Evolutionary conservation across 1,140 invertebrate species (phyloP).

Genomic region (Zeugodacus cucurbitae): DNA sequence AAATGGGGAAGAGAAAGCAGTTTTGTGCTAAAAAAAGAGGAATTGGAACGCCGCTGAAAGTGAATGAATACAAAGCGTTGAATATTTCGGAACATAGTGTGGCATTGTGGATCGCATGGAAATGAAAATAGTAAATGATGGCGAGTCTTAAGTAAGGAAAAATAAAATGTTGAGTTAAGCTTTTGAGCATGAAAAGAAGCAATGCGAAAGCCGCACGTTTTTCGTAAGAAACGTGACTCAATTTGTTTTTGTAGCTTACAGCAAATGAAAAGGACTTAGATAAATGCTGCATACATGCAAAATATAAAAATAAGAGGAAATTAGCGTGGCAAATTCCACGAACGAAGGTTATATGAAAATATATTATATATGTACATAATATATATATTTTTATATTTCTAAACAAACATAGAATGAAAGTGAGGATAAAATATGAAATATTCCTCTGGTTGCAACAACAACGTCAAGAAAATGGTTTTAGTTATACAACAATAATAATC

Average conservation of each 20-base stretch:
- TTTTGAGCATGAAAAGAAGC: neutral
- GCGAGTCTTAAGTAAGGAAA: neutral
- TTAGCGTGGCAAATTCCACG: too few relatives aligned
- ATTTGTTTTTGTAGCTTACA: conserved; percentile 29
- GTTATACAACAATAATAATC: too few relatives aligned
- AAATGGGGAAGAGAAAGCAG: neutral
- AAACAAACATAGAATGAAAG: too few relatives aligned
- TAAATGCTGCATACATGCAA: neutral
- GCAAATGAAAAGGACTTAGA: neutral
- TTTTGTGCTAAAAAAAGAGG: neutral
- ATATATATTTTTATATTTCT: too few relatives aligned
- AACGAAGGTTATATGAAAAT: too few relatives aligned
- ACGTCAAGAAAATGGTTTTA: too few relatives aligned
- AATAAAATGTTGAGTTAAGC: neutral
- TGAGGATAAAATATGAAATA: too few relatives aligned
- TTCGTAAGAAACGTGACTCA: neutral
- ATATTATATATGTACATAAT: too few relatives aligned
- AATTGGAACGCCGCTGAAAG: too few relatives aligned
- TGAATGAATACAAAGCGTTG: neutral
- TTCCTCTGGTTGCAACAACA: too few relatives aligned
- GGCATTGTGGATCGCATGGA: neutral
- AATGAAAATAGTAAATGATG: neutral
- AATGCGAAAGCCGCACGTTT: neutral
- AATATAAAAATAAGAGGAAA: too few relatives aligned
- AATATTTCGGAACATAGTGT: neutral